Evolutionary conservation across 2,797 vertebrate species (phyloP).

Genomic region (Decapterus maruadsi): DNA sequence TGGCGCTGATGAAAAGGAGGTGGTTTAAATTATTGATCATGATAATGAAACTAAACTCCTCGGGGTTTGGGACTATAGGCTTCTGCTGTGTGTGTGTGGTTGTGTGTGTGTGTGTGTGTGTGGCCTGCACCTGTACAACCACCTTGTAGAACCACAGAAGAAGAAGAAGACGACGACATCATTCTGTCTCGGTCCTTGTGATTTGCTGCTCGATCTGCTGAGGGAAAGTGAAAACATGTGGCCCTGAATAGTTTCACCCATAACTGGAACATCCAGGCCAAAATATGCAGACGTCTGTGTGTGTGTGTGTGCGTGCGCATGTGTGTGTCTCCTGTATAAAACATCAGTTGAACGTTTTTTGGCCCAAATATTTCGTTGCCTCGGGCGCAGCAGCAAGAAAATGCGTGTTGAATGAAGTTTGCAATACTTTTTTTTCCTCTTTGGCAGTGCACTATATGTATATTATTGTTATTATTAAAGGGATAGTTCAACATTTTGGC

Average conservation of each 20-base stretch:
- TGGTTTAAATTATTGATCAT: conserved; percentile 86
- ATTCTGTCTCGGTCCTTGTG: conserved; percentile 18
- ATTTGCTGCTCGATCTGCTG: conserved; percentile 2
- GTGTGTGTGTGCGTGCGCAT: too few species aligned
- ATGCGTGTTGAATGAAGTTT: neutral
- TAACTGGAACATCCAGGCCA: conserved; percentile 17
- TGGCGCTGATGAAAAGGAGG: conserved; percentile 78
- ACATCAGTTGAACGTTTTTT: neutral
- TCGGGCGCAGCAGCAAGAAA: neutral
- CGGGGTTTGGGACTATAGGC: conserved; percentile 36
- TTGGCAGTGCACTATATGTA: too few species aligned
- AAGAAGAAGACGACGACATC: neutral
- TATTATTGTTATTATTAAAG: too few species aligned
- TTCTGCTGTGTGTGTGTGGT: neutral
- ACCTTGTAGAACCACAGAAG: conserved; percentile 17
- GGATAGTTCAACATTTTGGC: too few species aligned
- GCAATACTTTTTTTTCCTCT: neutral
- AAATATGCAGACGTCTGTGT: conserved; percentile 2
- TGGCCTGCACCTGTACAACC: conserved; percentile 4
- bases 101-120: neutral
- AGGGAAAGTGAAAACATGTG: conserved; percentile 40
- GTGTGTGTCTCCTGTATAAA: neutral
- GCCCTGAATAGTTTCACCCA: neutral
- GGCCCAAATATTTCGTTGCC: neutral
- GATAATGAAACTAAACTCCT: conserved; percentile 80